Conservation (phyloP, 2,113 vertebrate species). For the Craseonycteris thonglongyai region DNA sequence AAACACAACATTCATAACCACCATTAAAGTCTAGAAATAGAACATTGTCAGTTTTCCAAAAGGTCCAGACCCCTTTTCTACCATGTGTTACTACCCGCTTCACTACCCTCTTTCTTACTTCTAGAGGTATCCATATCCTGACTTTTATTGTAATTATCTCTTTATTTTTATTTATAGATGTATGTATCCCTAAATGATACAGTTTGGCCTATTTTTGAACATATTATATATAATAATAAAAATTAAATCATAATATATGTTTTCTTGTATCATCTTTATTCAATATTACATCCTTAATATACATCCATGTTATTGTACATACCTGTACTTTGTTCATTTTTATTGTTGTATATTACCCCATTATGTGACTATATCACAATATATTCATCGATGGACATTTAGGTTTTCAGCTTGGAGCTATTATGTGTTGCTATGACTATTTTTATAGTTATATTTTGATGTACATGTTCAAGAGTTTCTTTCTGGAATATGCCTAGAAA, state of each 20-base stretch:
- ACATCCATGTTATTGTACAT: not conserved
- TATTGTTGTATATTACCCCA: not conserved
- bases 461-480: not conserved
- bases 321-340: not conserved
- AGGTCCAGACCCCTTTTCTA: not conserved
- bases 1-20: not conserved
- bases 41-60: not conserved
- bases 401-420: not conserved
- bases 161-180: not conserved
- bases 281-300: not conserved
- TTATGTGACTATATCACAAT: not conserved
- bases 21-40: not conserved
- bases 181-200: not conserved
- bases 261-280: not conserved
- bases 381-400: not conserved
- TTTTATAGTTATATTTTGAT: not conserved
- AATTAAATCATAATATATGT: not conserved
- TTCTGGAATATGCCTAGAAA: not conserved
- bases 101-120: not conserved
- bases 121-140: not conserved
- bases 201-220: not conserved
- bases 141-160: not conserved
- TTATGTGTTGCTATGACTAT: not conserved
- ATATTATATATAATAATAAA: no score
- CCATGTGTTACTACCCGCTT: not conserved